Percentiles rank a stretch among this genome's conserved stretches.
Conservation (phyloP, 2,888 invertebrate genomes). For the Corbicula japonica region DNA sequence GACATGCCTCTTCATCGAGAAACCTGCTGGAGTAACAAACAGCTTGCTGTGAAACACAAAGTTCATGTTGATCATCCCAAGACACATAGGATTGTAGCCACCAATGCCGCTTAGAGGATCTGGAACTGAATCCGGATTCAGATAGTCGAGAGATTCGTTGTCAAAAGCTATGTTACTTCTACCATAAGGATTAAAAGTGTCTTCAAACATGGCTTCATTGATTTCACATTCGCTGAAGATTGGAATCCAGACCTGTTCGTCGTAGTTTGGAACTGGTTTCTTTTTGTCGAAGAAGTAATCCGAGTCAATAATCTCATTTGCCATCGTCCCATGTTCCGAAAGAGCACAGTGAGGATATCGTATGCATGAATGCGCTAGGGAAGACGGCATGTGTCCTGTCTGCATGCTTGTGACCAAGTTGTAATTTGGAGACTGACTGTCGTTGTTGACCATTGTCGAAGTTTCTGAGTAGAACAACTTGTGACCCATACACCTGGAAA, state of each 20-base stretch:
- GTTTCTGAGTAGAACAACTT: conserved; percentile 31
- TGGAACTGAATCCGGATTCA: conserved; percentile 6
- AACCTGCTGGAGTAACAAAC: neutral
- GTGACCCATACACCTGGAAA: conserved; percentile 19
- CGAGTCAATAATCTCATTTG: conserved; percentile 8
- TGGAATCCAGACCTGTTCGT: conserved; percentile 23
- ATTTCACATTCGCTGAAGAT: conserved; percentile 18
- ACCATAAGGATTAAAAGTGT: conserved; percentile 24
- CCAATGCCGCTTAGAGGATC: conserved; percentile 17
- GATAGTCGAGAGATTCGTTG: conserved; percentile 13
- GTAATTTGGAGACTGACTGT: conserved; percentile 26
- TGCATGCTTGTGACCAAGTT: conserved; percentile 22
- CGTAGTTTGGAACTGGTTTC: conserved; percentile 7
- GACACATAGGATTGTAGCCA: conserved; percentile 18
- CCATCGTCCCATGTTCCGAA: conserved; percentile 24
- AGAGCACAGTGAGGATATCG: conserved; percentile 26
- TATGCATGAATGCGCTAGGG: conserved; percentile 19
- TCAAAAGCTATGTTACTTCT: conserved; percentile 28
- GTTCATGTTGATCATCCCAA: conserved; percentile 23
- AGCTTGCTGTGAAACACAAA: conserved; percentile 26
- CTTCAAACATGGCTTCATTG: conserved; percentile 23
- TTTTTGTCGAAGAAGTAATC: conserved; percentile 12
- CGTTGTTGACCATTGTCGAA: conserved; percentile 12
- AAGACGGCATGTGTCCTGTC: conserved; percentile 21
- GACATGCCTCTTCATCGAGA: conserved; percentile 25